A percentile compares a stretch with the other conserved stretches of the same genome.
phyloP scores from a whole-genome alignment of 2,113 vertebrate genomes.

The Mesembrinibis cayennensis region DNA sequence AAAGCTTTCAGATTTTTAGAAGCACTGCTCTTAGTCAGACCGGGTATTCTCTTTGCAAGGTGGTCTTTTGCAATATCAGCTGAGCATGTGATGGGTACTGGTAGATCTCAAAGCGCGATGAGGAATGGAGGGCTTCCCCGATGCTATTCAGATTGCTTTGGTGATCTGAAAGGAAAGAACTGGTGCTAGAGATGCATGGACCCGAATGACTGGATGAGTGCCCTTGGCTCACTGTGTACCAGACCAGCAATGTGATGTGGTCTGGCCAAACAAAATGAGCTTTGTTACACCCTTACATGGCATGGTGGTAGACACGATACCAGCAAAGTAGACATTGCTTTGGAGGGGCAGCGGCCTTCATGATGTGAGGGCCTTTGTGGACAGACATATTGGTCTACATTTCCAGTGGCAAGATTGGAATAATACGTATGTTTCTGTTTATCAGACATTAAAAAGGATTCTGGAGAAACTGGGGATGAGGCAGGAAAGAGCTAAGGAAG shows the following conservation, averaged over 20 bases:
- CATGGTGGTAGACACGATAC: background rate
- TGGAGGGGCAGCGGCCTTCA: background rate
- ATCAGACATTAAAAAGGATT: background rate
- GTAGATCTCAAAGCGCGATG: background rate
- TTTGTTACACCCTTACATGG: background rate
- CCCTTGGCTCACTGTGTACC: background rate
- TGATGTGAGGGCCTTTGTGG: background rate
- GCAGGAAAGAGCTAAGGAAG: background rate
- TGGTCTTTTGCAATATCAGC: background rate
- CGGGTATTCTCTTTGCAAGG: background rate
- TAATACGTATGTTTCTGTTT: background rate
- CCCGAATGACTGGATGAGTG: background rate
- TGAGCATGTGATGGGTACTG: background rate
- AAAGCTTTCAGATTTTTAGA: background rate
- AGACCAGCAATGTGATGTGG: background rate
- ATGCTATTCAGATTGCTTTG: background rate
- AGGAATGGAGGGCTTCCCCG: background rate
- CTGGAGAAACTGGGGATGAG: background rate
- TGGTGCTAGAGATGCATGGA: background rate
- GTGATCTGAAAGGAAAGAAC: background rate
- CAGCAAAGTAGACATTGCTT: background rate
- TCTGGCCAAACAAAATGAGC: background rate
- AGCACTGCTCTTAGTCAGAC: background rate
- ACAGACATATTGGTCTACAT: background rate
- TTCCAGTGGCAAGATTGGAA: background rate